Percentiles rank a stretch among this genome's conserved stretches.
phyloP scores from a whole-genome alignment of 2,113 vertebrate genomes.

The Lipotes vexillifer region DNA sequence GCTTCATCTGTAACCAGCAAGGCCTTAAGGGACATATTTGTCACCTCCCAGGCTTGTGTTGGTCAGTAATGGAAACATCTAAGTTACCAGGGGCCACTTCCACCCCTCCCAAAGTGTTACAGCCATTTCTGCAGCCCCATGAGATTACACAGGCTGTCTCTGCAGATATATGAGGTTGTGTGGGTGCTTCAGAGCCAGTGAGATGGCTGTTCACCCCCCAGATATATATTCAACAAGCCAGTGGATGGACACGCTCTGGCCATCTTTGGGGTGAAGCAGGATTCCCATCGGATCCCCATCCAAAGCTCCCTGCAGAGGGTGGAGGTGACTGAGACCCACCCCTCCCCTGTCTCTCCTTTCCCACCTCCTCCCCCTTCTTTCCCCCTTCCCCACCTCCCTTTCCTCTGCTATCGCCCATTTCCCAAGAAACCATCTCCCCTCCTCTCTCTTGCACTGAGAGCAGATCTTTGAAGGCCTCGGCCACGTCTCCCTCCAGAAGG shows the following conservation, averaged over 20 bases:
- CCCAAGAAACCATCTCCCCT: background rate
- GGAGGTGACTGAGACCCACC: slow-evolving; percentile 47
- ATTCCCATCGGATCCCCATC: slow-evolving; percentile 54
- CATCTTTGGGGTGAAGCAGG: slow-evolving; percentile 74
- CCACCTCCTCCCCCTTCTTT: no score
- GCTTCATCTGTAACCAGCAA: background rate
- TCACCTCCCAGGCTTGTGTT: background rate
- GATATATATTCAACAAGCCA: slow-evolving; percentile 80
- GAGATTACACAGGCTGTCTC: background rate
- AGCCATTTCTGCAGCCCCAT: background rate
- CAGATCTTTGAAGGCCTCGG: slow-evolving; percentile 13
- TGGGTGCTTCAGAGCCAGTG: background rate
- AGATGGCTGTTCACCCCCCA: background rate
- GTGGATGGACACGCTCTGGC: slow-evolving; percentile 76
- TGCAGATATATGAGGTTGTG: background rate
- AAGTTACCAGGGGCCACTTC: background rate
- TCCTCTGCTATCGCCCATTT: fast-evolving
- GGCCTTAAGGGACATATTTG: background rate
- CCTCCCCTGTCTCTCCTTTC: background rate
- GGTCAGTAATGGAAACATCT: background rate
- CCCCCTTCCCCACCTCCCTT: background rate
- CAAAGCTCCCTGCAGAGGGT: slow-evolving; percentile 76
- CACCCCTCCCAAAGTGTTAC: background rate
- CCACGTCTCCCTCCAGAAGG: background rate
- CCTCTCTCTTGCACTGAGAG: background rate